Conservation (phyloP, 2,888 invertebrate genomes). For the Sinodicranocentrus sp. region DNA sequence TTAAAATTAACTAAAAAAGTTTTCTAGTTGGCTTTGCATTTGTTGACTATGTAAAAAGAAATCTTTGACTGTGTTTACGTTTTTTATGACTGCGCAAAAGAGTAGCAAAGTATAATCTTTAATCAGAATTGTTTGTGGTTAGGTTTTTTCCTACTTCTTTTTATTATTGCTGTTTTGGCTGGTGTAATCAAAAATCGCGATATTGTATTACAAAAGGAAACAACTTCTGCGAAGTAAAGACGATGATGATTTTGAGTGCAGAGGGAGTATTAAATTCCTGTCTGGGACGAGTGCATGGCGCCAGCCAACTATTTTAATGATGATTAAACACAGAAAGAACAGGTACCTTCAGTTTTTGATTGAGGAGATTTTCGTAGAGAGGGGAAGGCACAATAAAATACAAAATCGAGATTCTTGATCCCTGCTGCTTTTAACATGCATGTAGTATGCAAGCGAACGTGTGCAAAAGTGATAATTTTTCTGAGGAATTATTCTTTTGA, state of each 20-base stretch:
- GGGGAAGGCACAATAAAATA: neutral
- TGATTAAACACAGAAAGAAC: conserved; percentile 32
- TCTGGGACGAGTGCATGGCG: conserved; percentile 66
- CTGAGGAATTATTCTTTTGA: neutral
- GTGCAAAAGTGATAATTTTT: conserved; percentile 33
- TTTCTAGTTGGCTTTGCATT: too few species aligned
- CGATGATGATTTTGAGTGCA: neutral
- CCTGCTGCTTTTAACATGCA: neutral
- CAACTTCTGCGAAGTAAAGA: neutral
- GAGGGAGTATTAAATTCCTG: conserved; percentile 54
- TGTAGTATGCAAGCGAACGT: neutral
- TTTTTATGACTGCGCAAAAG: too few species aligned
- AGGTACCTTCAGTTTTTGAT: conserved; percentile 13
- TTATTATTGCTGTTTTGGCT: too few species aligned
- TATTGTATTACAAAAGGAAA: neutral
- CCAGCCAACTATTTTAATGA: conserved; percentile 65
- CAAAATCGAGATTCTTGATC: conserved; percentile 40
- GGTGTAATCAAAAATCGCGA: too few species aligned
- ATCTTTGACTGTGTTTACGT: too few species aligned
- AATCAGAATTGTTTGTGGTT: too few species aligned
- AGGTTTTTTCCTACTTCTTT: too few species aligned
- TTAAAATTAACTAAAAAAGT: too few species aligned
- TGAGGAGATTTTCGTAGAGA: conserved; percentile 2
- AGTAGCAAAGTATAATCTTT: too few species aligned
- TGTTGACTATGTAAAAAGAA: too few species aligned